Evolutionary conservation across 1,140 invertebrate genomes (phyloP), one percentile per base, ranked within the genome.

Genomic region (Aphelenchoides besseyi): DNA sequence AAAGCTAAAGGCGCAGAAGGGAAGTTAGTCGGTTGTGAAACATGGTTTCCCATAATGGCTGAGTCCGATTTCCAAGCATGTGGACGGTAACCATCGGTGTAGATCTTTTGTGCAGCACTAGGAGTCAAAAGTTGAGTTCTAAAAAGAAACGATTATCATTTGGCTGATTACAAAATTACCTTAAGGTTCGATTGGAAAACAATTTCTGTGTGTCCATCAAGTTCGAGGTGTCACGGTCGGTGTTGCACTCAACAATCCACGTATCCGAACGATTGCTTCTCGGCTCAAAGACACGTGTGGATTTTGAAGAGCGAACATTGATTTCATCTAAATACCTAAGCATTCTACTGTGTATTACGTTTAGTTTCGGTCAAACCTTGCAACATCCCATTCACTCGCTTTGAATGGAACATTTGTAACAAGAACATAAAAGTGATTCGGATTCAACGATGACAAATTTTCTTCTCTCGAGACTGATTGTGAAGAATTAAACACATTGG

Each of bases 201-300:
- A 33, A 33, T 33, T 5, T 5, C 55, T 5, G 26, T 8, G 5
- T 59, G 5, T 59, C 55, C 5, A 59, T 18, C 5, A 59, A 23
- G 55, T 18, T 5, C 5, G 5, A 8, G 5, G 55, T 23, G 5
- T 59, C 55, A 33, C 16, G 5, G 5, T 8, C 55, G 5, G 55
- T 8, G 18, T 18, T 59, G 55, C 55, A 59, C 18, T 59, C 55
- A 33, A 59, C 18, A 5, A 59, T 59, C 55, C 55, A 59, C 18
- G 5, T 33, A 23, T 59, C 55, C 5, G 55, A 59, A 12, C 55
- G 55, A 8, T 28, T 16, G 55, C 18, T 59, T 8, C 18, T 23
- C 18, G 55, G 5, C 18, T 5, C 5, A 23, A 8, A 18, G 12
- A 59, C 5, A 33, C 23, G 55, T 28, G 55, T 59, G 26, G 23